Evolutionary conservation across 92 coral and sea anemone species (phyloP).

Genomic region (Porites divaricata): DNA sequence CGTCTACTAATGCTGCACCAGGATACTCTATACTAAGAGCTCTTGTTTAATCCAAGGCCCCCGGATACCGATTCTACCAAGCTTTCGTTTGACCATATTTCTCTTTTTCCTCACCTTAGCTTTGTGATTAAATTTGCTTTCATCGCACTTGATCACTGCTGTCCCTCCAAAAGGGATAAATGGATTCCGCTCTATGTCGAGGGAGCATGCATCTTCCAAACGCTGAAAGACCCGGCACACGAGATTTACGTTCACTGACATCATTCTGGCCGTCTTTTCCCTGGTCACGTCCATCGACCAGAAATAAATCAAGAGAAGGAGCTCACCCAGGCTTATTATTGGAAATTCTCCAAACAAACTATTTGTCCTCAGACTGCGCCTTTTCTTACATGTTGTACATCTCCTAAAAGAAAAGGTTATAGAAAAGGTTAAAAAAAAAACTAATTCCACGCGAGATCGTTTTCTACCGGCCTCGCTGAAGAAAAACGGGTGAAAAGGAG

Average conservation of each 20-base stretch:
- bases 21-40: neutral
- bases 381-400: conserved; percentile 47
- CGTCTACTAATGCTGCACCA: neutral
- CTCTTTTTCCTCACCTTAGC: neutral
- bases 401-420: conserved; percentile 29
- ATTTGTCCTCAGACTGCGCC: conserved; percentile 40
- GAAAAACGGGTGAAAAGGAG: too few relatives aligned
- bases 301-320: conserved; percentile 22
- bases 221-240: conserved; percentile 2
- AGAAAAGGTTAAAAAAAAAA: too few relatives aligned
- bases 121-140: neutral
- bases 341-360: conserved; percentile 60
- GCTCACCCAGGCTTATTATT: conserved; percentile 27
- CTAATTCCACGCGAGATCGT: too few relatives aligned
- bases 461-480: too few relatives aligned
- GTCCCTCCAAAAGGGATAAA: conserved; percentile 26
- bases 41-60: neutral
- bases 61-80: neutral
- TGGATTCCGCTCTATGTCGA: conserved; percentile 2
- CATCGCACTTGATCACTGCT: conserved; percentile 21
- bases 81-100: too few relatives aligned
- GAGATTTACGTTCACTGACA: conserved; percentile 14
- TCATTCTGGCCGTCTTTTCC: conserved; percentile 3
- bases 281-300: conserved; percentile 16
- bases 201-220: neutral